Conservation (phyloP, 2,888 invertebrate species). For the Chelonus formosanus region DNA sequence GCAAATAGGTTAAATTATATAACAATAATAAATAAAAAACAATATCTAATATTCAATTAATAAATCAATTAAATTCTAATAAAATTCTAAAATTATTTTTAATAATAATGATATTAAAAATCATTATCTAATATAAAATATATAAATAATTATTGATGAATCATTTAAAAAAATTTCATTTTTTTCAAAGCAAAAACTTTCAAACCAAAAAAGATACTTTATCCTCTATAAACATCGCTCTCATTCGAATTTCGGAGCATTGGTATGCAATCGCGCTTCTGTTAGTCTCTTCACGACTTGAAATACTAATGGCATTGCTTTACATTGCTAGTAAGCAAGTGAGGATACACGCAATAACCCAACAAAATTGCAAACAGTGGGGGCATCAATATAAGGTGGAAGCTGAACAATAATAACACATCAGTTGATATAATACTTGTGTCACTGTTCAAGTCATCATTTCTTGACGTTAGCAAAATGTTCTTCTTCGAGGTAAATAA, state of each 20-base stretch:
- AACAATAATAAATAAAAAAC: too few species aligned
- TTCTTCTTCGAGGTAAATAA: constrained; percentile 36
- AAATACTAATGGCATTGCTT: constrained; percentile 49
- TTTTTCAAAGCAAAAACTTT: too few species aligned
- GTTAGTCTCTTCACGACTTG: constrained; percentile 40
- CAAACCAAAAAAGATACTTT: too few species aligned
- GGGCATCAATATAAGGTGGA: constrained; percentile 40
- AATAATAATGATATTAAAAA: too few species aligned
- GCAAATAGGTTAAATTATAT: too few species aligned
- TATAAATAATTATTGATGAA: too few species aligned
- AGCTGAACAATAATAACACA: constrained; percentile 30
- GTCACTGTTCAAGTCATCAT: constrained; percentile 17
- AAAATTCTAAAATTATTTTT: too few species aligned
- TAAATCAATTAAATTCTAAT: too few species aligned
- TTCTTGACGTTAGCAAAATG: constrained; percentile 29
- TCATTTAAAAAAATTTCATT: too few species aligned
- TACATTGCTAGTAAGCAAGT: constrained; percentile 28
- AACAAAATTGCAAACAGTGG: constrained; percentile 37
- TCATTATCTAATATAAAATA: too few species aligned
- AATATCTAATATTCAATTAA: too few species aligned
- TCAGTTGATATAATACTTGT: constrained; percentile 27
- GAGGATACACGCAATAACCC: constrained; percentile 41
- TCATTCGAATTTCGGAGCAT: constrained; percentile 46
- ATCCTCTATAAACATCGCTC: constrained; percentile 31
- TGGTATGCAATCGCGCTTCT: constrained; percentile 43